Evolutionary conservation across 2,797 vertebrate genomes (phyloP).

Genomic region (Pangasius mekongensis): DNA sequence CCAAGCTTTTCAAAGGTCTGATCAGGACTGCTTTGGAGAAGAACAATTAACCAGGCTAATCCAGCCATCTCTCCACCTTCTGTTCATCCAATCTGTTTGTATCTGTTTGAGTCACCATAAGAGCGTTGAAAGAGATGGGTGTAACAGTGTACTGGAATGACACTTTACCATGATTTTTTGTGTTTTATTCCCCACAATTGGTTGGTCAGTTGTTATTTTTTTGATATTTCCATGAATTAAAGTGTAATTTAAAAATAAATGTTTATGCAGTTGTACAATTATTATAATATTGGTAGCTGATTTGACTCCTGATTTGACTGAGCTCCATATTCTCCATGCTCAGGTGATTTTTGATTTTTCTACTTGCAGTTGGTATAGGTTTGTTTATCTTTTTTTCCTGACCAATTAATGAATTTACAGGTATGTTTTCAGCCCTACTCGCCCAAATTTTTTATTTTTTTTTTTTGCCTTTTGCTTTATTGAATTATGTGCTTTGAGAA

Average conservation of each 20-base stretch:
- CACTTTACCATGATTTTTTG: neutral
- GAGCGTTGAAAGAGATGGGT: neutral
- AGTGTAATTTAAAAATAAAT: too few species aligned
- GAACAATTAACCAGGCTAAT: slow-evolving; percentile 13
- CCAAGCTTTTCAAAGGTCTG: neutral
- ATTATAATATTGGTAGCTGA: neutral
- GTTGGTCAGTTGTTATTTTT: neutral
- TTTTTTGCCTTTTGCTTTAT: neutral
- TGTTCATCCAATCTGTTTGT: neutral
- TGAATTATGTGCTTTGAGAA: neutral
- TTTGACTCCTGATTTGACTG: neutral
- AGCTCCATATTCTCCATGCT: neutral
- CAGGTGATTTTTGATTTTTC: neutral
- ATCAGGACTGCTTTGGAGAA: neutral
- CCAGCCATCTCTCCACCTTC: neutral
- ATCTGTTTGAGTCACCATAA: neutral
- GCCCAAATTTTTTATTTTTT: too few species aligned
- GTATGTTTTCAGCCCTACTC: neutral
- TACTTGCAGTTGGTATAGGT: neutral
- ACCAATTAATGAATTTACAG: neutral
- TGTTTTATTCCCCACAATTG: neutral
- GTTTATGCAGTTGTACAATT: neutral
- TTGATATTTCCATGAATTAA: neutral
- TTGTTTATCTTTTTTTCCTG: too few species aligned
- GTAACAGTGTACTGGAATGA: neutral